phyloP scores from a whole-genome alignment of 2,888 invertebrate genomes.

The Agriotes lineatus region DNA sequence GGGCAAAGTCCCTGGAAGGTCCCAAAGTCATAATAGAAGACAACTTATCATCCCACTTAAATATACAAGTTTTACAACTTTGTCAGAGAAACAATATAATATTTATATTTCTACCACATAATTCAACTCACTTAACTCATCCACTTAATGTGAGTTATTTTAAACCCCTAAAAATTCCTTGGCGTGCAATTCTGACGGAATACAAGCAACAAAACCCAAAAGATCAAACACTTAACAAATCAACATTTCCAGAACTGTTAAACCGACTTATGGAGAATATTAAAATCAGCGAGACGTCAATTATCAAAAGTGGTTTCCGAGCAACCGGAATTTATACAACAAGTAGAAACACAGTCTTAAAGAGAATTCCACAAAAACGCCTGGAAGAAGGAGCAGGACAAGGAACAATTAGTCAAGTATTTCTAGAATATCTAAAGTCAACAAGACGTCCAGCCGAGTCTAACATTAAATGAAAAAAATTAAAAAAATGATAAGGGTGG shows the following conservation, averaged over 20 bases:
- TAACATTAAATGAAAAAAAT: no score
- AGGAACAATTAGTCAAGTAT: no score
- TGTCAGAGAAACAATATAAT: not conserved
- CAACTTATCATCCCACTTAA: not conserved
- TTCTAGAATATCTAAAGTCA: no score
- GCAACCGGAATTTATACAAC: not conserved
- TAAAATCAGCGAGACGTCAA: not conserved
- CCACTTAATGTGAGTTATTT: slow-evolving; percentile 43
- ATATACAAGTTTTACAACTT: not conserved
- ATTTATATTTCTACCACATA: slow-evolving; percentile 47
- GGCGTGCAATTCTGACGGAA: not conserved
- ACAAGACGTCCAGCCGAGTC: not conserved
- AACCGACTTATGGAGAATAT: not conserved
- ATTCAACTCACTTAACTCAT: slow-evolving; percentile 48
- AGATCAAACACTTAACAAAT: not conserved
- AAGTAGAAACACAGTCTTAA: not conserved
- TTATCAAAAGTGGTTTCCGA: not conserved
- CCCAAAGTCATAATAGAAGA: not conserved
- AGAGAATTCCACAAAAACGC: not conserved
- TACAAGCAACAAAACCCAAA: not conserved
- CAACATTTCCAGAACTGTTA: not conserved
- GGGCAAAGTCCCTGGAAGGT: not conserved
- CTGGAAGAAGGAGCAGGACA: no score
- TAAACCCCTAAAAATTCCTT: not conserved
- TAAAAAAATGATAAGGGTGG: no score